Conservation (phyloP, 2,888 invertebrate species). For the Stenodema calcarata region DNA sequence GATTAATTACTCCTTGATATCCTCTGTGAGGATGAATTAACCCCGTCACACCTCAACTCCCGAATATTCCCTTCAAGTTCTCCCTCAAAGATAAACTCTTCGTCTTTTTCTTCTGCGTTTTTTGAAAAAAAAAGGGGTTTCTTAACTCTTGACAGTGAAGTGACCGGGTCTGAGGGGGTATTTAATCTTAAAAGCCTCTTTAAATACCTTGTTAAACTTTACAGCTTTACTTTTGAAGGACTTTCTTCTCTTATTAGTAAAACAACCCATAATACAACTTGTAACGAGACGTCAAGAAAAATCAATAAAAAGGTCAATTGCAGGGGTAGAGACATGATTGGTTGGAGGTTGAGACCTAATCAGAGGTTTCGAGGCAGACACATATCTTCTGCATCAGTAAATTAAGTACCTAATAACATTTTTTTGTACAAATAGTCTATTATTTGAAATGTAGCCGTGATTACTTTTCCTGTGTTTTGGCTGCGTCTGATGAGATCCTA, state of each 20-base stretch:
- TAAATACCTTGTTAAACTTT: background rate
- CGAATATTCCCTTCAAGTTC: background rate
- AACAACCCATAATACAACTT: no score
- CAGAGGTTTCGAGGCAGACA: no score
- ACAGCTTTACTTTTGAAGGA: background rate
- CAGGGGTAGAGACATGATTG: no score
- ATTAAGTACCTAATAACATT: no score
- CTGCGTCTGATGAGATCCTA: no score
- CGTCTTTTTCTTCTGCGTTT: background rate
- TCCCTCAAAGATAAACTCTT: background rate
- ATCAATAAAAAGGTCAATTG: no score
- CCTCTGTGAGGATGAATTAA: background rate
- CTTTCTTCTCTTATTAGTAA: background rate
- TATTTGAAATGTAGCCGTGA: no score
- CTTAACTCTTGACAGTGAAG: background rate
- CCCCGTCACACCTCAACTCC: background rate
- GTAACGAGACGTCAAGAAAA: no score
- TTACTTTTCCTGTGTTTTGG: no score
- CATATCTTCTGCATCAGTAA: no score
- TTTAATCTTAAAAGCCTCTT: slow-evolving; percentile 37
- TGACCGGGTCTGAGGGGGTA: slow-evolving; percentile 13
- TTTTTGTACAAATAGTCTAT: no score
- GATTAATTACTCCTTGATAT: slow-evolving; percentile 19
- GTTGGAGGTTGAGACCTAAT: no score
- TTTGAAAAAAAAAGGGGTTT: background rate